Percentiles rank a stretch among this genome's conserved stretches.
phyloP scores from a whole-genome alignment of 1,140 invertebrate species.

The Coenobita brevimanus region DNA sequence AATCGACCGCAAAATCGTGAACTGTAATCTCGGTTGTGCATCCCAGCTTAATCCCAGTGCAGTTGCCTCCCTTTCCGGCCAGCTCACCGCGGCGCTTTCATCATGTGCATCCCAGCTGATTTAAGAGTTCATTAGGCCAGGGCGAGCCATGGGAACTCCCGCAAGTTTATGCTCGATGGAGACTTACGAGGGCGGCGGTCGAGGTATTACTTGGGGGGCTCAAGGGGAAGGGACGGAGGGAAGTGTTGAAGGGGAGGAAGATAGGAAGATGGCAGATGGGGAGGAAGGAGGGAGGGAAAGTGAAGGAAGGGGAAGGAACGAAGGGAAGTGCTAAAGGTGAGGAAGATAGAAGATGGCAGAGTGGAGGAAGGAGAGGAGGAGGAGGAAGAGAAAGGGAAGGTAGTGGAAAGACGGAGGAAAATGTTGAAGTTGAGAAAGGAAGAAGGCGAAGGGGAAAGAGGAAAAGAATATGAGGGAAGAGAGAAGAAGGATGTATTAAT shows the following conservation, averaged over 20 bases:
- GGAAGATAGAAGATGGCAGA: no score
- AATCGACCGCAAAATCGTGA: no score
- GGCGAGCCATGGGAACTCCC: constrained; percentile 38
- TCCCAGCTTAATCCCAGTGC: no score
- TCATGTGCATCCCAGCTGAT: constrained; percentile 40
- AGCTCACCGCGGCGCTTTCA: constrained; percentile 31
- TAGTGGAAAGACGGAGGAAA: not conserved
- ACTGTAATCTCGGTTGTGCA: no score
- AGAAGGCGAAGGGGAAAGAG: constrained; percentile 1
- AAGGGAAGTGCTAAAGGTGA: no score
- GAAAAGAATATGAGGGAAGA: not conserved
- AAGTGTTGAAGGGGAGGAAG: not conserved
- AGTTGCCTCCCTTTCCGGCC: constrained; percentile 3
- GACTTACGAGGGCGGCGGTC: constrained; percentile 32
- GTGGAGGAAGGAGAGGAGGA: not conserved
- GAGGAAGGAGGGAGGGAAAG: no score
- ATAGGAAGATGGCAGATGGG: not conserved
- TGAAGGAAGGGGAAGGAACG: no score
- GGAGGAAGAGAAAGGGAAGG: not conserved
- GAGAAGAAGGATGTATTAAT: not conserved
- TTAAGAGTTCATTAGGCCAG: constrained; percentile 41
- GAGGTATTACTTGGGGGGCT: constrained; percentile 26
- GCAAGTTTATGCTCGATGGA: constrained; percentile 49
- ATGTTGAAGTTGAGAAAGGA: not conserved
- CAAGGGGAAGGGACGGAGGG: not conserved